These are phyloP conservation scores for Andricus grossulariae DNA, from an alignment of 1,140 invertebrate species.

Conservation along the genomic window DNA sequence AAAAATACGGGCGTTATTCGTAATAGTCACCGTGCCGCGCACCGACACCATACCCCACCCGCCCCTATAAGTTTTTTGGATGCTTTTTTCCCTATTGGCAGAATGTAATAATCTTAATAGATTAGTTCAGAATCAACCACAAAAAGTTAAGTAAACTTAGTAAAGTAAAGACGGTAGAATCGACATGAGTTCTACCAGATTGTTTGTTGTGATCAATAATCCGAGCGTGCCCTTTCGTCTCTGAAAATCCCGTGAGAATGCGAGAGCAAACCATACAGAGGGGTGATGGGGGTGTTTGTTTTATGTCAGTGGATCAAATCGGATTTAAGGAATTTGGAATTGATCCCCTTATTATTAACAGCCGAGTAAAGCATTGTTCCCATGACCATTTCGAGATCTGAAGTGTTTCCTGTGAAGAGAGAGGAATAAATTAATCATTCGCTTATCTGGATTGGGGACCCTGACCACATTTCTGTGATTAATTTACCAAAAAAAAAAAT, in stretches of 20 bases:
- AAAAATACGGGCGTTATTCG: no score
- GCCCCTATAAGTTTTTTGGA: no score
- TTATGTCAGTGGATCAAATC: constrained; percentile 67
- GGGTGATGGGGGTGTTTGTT: constrained; percentile 66
- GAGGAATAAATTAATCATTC: constrained; percentile 24
- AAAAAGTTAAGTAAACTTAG: no score
- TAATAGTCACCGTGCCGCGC: no score
- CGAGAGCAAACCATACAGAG: constrained; percentile 43
- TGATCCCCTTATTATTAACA: constrained; percentile 48
- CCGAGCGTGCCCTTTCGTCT: constrained; percentile 3
- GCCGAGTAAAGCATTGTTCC: constrained; percentile 47
- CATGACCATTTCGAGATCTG: constrained; percentile 40
- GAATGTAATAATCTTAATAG: no score
- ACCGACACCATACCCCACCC: no score
- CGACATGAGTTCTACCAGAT: background rate
- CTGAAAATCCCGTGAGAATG: constrained; percentile 50
- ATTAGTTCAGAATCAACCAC: no score
- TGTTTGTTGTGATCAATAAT: constrained; percentile 2
- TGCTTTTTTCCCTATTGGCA: no score
- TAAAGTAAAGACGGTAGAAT: background rate
- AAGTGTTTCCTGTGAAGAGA: background rate
- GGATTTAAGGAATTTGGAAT: constrained; percentile 66
- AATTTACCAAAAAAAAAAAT: background rate
- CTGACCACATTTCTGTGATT: background rate
- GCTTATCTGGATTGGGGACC: constrained; percentile 15